Evolutionary conservation across 2,113 vertebrate species (phyloP).

Genomic region (Hylia prasina): DNA sequence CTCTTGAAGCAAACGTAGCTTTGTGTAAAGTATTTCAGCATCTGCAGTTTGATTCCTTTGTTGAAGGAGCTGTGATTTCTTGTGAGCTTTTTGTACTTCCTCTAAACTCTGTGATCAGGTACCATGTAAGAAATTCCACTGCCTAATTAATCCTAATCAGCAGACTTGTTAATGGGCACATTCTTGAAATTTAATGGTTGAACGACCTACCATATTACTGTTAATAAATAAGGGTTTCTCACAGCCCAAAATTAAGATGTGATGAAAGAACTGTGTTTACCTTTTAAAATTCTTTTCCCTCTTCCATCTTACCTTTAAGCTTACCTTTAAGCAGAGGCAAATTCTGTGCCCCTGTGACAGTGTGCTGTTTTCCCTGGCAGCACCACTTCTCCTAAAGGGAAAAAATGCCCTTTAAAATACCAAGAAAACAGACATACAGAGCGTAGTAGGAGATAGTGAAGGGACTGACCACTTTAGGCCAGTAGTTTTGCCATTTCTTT

Average conservation of each 20-base stretch:
- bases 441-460: not conserved
- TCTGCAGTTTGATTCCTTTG: not conserved
- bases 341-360: not conserved
- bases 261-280: not conserved
- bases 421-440: not conserved
- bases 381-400: not conserved
- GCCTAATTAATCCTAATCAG: constrained; percentile 7
- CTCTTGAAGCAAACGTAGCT: not conserved
- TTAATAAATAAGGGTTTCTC: not conserved
- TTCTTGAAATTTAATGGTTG: not conserved
- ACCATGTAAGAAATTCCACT: not conserved
- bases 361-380: not conserved
- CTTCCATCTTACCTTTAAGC: not conserved
- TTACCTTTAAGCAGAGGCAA: not conserved
- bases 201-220: not conserved
- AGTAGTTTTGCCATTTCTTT: not conserved
- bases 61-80: not conserved
- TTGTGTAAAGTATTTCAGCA: not conserved
- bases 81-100: not conserved
- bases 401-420: not conserved
- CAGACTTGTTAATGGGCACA: not conserved
- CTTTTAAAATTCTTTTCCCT: not conserved
- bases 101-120: not conserved
- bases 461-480: not conserved
- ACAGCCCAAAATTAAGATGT: not conserved